A percentile compares a stretch with the other conserved stretches of the same genome.
These are phyloP conservation scores for Rhingia rostrata DNA, from an alignment of 2,888 invertebrate genomes.

Conservation along the genomic window DNA sequence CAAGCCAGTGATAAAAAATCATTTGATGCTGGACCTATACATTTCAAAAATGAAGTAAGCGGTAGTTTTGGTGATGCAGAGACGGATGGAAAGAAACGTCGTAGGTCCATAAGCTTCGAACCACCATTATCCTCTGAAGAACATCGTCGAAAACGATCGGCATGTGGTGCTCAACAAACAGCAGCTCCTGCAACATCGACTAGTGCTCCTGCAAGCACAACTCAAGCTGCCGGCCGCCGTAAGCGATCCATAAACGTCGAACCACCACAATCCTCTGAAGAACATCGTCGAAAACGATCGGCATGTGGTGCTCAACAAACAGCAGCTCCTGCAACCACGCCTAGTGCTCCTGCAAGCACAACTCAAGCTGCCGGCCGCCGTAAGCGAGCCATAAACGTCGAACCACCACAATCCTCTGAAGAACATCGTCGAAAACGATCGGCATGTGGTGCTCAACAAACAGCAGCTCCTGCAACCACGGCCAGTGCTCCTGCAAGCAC, in stretches of 20 bases:
- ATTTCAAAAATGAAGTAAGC: neutral
- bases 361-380: constrained; percentile 62
- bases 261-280: neutral
- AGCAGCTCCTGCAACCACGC: neutral
- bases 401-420: no score
- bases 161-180: constrained; percentile 4
- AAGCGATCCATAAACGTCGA: neutral
- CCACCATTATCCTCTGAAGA: neutral
- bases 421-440: no score
- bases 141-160: constrained; percentile 48
- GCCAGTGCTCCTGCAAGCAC: neutral
- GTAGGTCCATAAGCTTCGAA: constrained; percentile 41
- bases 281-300: constrained; percentile 45
- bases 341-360: neutral
- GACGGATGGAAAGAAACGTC: constrained; percentile 55
- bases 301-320: constrained; percentile 43
- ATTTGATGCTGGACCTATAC: constrained; percentile 70
- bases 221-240: no score
- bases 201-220: no score
- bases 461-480: neutral
- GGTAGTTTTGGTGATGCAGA: neutral
- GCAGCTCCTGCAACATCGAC: no score
- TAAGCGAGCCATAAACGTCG: no score
- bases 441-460: no score
- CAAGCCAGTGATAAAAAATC: constrained; percentile 11